Evolutionary conservation across 2,888 invertebrate species (phyloP).

Genomic region (Malthinus flaveolus): DNA sequence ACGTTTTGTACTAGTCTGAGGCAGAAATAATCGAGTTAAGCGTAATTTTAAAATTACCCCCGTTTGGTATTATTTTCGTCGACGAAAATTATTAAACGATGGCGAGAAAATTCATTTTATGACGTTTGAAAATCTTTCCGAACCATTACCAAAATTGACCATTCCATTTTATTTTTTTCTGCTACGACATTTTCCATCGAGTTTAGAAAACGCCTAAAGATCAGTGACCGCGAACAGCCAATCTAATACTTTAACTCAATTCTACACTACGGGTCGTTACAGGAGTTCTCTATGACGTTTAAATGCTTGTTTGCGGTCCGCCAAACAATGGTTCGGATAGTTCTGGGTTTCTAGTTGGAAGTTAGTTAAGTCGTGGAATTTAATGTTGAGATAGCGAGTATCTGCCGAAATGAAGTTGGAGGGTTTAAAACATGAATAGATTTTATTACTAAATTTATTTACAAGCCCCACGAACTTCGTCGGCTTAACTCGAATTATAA

Average conservation of each 20-base stretch:
- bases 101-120: too few relatives aligned
- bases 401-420: constrained; percentile 23
- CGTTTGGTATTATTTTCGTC: neutral
- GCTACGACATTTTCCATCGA: neutral
- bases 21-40: neutral
- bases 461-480: too few relatives aligned
- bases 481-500: too few relatives aligned
- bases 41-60: neutral
- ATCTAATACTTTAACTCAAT: constrained; percentile 43
- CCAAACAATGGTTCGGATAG: constrained; percentile 33
- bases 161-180: constrained; percentile 24
- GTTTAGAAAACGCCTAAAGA: constrained; percentile 40
- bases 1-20: neutral
- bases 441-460: too few relatives aligned
- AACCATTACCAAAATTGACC: constrained; percentile 10
- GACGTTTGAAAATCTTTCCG: too few relatives aligned
- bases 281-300: constrained; percentile 39
- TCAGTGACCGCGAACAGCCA: constrained; percentile 44
- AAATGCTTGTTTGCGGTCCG: constrained; percentile 40
- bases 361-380: constrained; percentile 30
- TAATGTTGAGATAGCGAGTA: constrained; percentile 28
- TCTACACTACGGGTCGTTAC: constrained; percentile 35
- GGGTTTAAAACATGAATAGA: too few relatives aligned
- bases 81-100: constrained; percentile 1
- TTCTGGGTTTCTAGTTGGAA: constrained; percentile 24